A percentile compares a stretch with the other conserved stretches of the same genome.
These are phyloP conservation scores for Ichneumoninae sp. DNA, from an alignment of 2,888 invertebrate genomes.

Conservation along the genomic window DNA sequence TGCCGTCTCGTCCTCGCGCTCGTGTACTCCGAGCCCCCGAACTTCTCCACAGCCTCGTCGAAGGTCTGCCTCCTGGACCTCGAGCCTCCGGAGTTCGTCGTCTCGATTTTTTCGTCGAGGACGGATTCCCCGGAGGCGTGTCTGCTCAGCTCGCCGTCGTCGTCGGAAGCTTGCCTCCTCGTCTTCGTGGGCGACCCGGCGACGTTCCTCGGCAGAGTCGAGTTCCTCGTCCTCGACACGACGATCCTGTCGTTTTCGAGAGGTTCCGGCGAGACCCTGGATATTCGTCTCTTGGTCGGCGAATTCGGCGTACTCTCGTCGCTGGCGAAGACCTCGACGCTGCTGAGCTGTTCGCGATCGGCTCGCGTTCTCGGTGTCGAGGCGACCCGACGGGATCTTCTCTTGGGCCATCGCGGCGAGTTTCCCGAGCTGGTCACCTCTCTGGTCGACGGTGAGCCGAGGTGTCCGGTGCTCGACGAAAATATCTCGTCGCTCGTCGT, in stretches of 20 bases:
- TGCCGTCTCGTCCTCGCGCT: conserved; percentile 71
- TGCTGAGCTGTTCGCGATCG: conserved; percentile 48
- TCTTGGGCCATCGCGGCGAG: conserved; percentile 73
- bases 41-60: conserved; percentile 60
- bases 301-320: conserved; percentile 78
- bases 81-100: conserved; percentile 20
- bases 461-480: conserved; percentile 70
- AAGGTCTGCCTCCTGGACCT: conserved; percentile 63
- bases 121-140: conserved; percentile 22
- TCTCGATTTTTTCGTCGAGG: conserved; percentile 3
- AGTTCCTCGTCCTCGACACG: conserved; percentile 59
- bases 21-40: conserved; percentile 50
- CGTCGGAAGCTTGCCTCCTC: conserved; percentile 59
- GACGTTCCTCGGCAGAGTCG: conserved; percentile 62
- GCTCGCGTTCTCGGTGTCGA: conserved; percentile 57
- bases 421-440: conserved; percentile 76
- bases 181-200: conserved; percentile 73
- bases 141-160: conserved; percentile 22
- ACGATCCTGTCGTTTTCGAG: conserved; percentile 60
- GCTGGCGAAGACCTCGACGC: conserved; percentile 62
- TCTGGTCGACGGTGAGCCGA: conserved; percentile 72
- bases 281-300: conserved; percentile 77
- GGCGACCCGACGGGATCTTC: conserved; percentile 53
- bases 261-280: conserved; percentile 68
- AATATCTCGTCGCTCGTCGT: conserved; percentile 81